phyloP scores from a whole-genome alignment of 2,888 invertebrate species.

The Tribolium freemani region DNA sequence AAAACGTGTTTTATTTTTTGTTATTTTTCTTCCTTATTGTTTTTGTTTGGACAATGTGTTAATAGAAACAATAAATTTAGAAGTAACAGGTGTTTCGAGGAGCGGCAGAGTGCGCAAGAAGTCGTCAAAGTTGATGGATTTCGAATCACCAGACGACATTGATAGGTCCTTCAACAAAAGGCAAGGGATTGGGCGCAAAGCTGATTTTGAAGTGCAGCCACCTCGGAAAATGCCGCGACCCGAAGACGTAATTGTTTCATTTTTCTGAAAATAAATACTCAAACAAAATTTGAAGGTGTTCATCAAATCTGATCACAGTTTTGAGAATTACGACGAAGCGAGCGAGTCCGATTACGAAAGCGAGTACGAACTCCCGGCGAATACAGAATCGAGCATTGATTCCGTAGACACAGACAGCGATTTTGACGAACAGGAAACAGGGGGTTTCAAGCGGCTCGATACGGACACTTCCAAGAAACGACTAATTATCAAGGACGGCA shows the following conservation, averaged over 20 bases:
- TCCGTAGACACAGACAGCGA: slow-evolving; percentile 61
- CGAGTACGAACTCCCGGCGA: slow-evolving; percentile 62
- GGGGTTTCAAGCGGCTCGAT: slow-evolving; percentile 70
- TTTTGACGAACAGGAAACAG: slow-evolving; percentile 66
- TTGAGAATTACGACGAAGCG: slow-evolving; percentile 60
- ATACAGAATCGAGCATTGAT: slow-evolving; percentile 62
- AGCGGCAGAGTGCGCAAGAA: slow-evolving; percentile 94
- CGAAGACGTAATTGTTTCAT: slow-evolving; percentile 51
- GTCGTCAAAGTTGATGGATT: slow-evolving; percentile 94
- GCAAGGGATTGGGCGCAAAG: slow-evolving; percentile 57
- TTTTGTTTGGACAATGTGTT: slow-evolving; percentile 30
- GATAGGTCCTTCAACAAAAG: slow-evolving; percentile 74
- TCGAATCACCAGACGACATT: slow-evolving; percentile 91
- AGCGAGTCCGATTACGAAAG: slow-evolving; percentile 66
- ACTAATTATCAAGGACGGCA: slow-evolving; percentile 76
- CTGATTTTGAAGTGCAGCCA: slow-evolving; percentile 52
- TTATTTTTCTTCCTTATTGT: slow-evolving; percentile 27
- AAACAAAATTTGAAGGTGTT: slow-evolving; percentile 40
- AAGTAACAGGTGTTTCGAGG: slow-evolving; percentile 89
- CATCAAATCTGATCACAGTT: slow-evolving; percentile 50
- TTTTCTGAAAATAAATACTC: background rate
- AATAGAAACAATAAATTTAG: slow-evolving; percentile 72
- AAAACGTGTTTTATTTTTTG: slow-evolving; percentile 15
- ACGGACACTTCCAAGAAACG: slow-evolving; percentile 78
- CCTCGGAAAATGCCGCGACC: slow-evolving; percentile 50